Base-by-base conservation (phyloP, 2,797 vertebrate species). In the Phrynocephalus guinanensis region DNA sequence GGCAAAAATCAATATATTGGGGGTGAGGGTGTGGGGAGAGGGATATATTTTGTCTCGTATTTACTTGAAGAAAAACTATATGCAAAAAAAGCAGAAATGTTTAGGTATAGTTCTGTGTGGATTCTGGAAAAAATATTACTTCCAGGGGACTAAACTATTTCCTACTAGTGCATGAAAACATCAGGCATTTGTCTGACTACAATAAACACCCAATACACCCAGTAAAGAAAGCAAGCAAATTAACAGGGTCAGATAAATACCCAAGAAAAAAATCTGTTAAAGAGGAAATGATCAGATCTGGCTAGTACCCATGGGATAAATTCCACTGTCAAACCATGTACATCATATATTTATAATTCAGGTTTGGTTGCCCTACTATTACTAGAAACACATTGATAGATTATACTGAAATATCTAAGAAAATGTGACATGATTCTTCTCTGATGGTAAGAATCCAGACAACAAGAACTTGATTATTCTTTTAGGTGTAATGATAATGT, bases 371-470 rank as follows among this genome's bases (percentile, higher is more conserved):
- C 38, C 81, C 73, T 86, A 38, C 18, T 63, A 44, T 1, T 71
- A 22, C 48, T 56, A 8, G 4, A 85, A 85, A 91, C 72, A 22
- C 73, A 22, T 75, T 38, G 88, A 26, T 5, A 15, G 3, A 84
- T 84, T 52, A 80, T 16, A 90, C 84, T 0, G 2, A 91, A 18
- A 91, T 86, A 3, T n/a, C 73, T 56, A 52, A 33, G 7, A 60
- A 79, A 60, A 79, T 2, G 6, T 75, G 30, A 83, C 3, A 73
- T 80, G 16, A 22, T 1, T 81, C 79, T 72, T 82, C 30, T 28
- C 50, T 26, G 44, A 73, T 71, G 85, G 84, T 90, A 87, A 84
- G 92, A 91, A 81, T 18, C 2, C 60, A 85, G 77, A 84, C 82
- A 56, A 7, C 44, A 0, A 90, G 83, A 26, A 90, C 90, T 85